These are phyloP conservation scores for Dinothrombium tinctorium DNA, from an alignment of 1,140 invertebrate genomes.

Conservation along the genomic window DNA sequence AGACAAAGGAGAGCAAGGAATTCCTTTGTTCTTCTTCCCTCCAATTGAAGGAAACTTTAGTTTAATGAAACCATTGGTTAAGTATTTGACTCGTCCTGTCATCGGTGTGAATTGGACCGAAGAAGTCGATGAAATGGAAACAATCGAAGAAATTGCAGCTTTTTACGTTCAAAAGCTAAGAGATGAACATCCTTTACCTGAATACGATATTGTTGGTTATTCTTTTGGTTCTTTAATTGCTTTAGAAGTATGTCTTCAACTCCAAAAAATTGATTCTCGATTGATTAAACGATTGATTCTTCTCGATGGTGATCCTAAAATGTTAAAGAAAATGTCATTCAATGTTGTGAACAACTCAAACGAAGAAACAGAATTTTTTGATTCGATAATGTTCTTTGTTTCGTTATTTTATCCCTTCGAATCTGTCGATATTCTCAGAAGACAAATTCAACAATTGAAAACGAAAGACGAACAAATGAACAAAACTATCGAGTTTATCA, in stretches of 20 bases:
- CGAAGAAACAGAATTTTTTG: too few relatives aligned
- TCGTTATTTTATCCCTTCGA: too few relatives aligned
- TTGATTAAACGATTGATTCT: conserved; percentile 30
- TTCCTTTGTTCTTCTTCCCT: conserved; percentile 49
- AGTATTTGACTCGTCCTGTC: conserved; percentile 42
- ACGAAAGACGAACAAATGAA: too few relatives aligned
- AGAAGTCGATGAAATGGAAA: conserved; percentile 30
- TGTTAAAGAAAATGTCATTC: too few relatives aligned
- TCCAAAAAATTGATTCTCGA: conserved; percentile 24
- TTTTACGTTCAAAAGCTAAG: conserved; percentile 37
- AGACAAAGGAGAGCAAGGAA: conserved; percentile 21
- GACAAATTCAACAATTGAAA: too few relatives aligned
- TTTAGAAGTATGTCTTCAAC: conserved; percentile 61
- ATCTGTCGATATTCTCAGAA: too few relatives aligned
- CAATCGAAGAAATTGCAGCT: conserved; percentile 43
- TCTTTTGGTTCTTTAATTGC: conserved; percentile 77
- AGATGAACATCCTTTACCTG: not conserved
- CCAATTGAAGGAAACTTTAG: conserved; percentile 63
- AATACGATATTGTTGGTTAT: conserved; percentile 63
- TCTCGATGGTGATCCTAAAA: too few relatives aligned
- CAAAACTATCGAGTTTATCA: too few relatives aligned
- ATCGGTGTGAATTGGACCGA: conserved; percentile 70
- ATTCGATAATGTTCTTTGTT: too few relatives aligned
- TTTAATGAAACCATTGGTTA: conserved; percentile 39
- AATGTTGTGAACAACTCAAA: too few relatives aligned